A percentile compares a stretch with the other conserved stretches of the same genome.
These are phyloP conservation scores for Vireo altiloquus DNA, from an alignment of 2,113 vertebrate species.

Conservation along the genomic window DNA sequence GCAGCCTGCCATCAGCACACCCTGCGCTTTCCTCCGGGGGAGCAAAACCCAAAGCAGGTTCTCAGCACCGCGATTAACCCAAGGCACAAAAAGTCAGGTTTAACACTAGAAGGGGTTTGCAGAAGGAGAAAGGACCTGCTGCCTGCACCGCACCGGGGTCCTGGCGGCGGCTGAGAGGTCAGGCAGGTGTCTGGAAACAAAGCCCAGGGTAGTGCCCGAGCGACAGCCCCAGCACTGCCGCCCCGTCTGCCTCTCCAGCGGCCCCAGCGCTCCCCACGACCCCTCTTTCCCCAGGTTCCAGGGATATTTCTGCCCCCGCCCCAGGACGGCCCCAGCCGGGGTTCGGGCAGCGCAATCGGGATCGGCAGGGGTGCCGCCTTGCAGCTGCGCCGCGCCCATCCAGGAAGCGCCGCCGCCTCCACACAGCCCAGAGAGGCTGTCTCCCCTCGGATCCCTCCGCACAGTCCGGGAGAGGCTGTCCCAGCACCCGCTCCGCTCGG, in stretches of 20 bases:
- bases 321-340: background rate
- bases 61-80: background rate
- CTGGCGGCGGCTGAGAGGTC: accelerated
- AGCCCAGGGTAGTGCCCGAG: accelerated
- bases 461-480: no score
- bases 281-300: accelerated
- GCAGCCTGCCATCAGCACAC: background rate
- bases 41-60: background rate
- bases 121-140: accelerated
- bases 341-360: background rate
- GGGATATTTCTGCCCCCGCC: background rate
- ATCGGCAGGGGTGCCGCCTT: no score
- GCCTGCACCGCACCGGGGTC: accelerated
- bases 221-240: accelerated
- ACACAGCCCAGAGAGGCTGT: background rate
- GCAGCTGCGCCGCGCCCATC: background rate
- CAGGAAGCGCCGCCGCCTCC: background rate
- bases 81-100: accelerated
- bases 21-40: accelerated
- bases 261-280: accelerated
- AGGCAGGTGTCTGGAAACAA: accelerated
- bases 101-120: accelerated
- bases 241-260: accelerated
- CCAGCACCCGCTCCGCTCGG: no score
- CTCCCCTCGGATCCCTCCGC: no score